Percentiles rank a stretch among this genome's conserved stretches.
Conservation (phyloP, 2,797 vertebrate genomes). For the Galaxias olidus region DNA sequence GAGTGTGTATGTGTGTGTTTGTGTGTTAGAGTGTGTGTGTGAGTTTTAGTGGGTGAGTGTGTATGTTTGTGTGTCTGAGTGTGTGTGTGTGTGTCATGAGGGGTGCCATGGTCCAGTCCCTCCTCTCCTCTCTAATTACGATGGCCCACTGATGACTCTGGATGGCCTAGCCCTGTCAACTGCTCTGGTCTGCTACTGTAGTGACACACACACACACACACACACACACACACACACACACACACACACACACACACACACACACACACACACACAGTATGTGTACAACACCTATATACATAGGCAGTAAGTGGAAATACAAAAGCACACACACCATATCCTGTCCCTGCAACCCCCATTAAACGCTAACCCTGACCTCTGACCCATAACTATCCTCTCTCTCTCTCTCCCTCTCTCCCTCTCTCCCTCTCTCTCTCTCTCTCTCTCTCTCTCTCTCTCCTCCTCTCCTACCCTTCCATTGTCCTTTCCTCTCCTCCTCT, state of each 20-base stretch:
- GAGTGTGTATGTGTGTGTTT: no score
- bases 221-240: conserved; percentile 9
- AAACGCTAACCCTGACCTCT: neutral
- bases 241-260: conserved; percentile 5
- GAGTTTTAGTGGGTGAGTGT: no score
- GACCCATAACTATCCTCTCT: no score
- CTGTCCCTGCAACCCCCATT: neutral
- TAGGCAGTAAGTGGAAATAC: neutral
- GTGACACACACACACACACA: conserved; percentile 1
- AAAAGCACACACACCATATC: conserved; percentile 10
- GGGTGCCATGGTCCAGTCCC: conserved; percentile 7
- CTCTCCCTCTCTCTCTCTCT: no score
- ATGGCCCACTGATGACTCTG: conserved; percentile 16
- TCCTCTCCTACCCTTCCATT: neutral
- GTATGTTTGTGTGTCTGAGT: no score
- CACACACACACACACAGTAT: conserved; percentile 17
- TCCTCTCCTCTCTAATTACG: conserved; percentile 37
- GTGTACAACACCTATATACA: neutral
- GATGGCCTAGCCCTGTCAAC: neutral
- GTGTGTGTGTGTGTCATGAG: neutral
- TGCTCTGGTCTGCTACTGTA: neutral
- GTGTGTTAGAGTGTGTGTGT: no score
- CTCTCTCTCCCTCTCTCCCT: neutral
- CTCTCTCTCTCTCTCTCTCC: neutral
- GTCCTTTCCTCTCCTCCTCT: neutral